These are phyloP conservation scores for Nymphalis polychloros DNA, from an alignment of 2,888 invertebrate genomes.

Conservation along the genomic window DNA sequence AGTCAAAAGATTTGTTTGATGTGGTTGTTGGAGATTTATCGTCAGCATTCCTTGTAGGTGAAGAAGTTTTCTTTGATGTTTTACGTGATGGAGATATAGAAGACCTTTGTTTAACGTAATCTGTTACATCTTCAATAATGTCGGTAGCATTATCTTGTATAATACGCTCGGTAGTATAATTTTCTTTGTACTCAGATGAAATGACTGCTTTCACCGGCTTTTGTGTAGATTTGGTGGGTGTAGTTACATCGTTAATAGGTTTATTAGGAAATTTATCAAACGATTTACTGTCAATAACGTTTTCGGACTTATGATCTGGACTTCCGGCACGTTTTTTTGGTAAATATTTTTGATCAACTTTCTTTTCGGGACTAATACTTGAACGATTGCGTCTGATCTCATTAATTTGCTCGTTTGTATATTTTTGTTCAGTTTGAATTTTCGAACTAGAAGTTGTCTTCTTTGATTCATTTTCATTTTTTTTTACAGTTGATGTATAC, in stretches of 20 bases:
- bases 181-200: slow-evolving; percentile 8
- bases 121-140: slow-evolving; percentile 31
- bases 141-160: slow-evolving; percentile 23
- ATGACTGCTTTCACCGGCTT: slow-evolving; percentile 9
- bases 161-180: slow-evolving; percentile 27
- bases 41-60: slow-evolving; percentile 42
- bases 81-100: slow-evolving; percentile 37
- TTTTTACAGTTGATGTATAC: neutral
- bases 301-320: slow-evolving; percentile 3
- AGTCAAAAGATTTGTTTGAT: slow-evolving; percentile 7
- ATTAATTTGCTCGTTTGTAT: neutral
- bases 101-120: slow-evolving; percentile 8
- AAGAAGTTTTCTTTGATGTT: slow-evolving; percentile 36
- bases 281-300: neutral
- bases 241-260: neutral
- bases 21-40: neutral
- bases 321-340: neutral
- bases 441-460: slow-evolving; percentile 45
- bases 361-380: slow-evolving; percentile 38
- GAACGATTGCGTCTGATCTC: slow-evolving; percentile 15
- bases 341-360: slow-evolving; percentile 5
- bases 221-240: neutral
- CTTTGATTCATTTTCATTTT: slow-evolving; percentile 33
- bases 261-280: slow-evolving; percentile 1
- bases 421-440: slow-evolving; percentile 1